A percentile compares a stretch with the other conserved stretches of the same genome.
These are phyloP conservation scores for Xestoiulus laeticollis DNA, from an alignment of 2,888 invertebrate species.

Conservation along the genomic window DNA sequence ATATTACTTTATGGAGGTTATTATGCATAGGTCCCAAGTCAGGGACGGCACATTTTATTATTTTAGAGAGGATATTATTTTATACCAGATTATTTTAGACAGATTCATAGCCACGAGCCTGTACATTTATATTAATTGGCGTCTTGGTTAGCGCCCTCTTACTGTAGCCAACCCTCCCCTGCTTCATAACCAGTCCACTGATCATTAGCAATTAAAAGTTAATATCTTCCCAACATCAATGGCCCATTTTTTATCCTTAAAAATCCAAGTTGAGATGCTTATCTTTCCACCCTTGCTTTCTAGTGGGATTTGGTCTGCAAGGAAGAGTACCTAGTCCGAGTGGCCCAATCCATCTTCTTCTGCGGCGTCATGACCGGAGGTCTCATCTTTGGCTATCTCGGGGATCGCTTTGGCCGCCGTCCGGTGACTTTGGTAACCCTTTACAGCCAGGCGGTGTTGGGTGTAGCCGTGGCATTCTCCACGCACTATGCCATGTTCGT, in stretches of 20 bases:
- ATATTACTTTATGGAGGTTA: no score
- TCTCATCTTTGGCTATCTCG: constrained; percentile 56
- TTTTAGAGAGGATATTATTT: no score
- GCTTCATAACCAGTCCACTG: neutral
- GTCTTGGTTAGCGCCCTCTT: no score
- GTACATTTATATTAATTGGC: no score
- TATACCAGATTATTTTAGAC: no score
- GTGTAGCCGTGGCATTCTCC: constrained; percentile 56
- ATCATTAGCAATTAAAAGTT: neutral
- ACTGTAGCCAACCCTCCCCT: no score
- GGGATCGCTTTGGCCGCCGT: constrained; percentile 57
- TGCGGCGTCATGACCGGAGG: constrained; percentile 58
- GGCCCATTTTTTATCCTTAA: neutral
- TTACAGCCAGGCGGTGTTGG: constrained; percentile 57
- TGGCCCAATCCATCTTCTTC: constrained; percentile 64
- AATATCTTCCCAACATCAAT: neutral
- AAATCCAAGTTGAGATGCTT: neutral
- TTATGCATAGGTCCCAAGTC: no score
- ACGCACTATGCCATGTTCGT: constrained; percentile 57
- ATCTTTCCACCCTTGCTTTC: neutral
- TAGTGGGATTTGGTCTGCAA: constrained; percentile 66
- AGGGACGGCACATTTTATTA: no score
- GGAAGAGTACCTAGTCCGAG: constrained; percentile 61
- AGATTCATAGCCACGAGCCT: no score
- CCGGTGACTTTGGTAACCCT: constrained; percentile 56